Evolutionary conservation across 2,797 vertebrate genomes (phyloP).

Genomic region (Acipenser transmontanus): DNA sequence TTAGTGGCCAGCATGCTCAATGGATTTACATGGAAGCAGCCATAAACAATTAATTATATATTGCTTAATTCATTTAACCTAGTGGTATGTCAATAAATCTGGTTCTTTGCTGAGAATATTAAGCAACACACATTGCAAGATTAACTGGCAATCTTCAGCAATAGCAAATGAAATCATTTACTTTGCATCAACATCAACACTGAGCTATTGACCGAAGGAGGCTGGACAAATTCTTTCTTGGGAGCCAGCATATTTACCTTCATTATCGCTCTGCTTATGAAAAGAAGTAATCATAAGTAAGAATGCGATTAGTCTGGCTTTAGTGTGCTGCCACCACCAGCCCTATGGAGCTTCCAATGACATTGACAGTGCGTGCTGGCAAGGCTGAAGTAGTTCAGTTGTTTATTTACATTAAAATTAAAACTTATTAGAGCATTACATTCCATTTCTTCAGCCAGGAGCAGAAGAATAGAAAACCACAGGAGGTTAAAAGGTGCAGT

Average conservation of each 20-base stretch:
- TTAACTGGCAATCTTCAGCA: slow-evolving; percentile 47
- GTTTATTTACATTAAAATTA: background rate
- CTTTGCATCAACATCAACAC: slow-evolving; percentile 46
- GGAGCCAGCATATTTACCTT: slow-evolving; percentile 3
- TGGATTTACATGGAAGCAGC: slow-evolving; percentile 26
- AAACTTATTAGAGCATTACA: slow-evolving; percentile 10
- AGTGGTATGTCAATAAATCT: slow-evolving; percentile 48
- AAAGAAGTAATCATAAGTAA: slow-evolving; percentile 5
- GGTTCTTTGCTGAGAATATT: slow-evolving; percentile 44
- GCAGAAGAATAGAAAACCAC: background rate
- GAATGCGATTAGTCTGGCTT: slow-evolving; percentile 6
- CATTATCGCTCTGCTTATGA: slow-evolving; percentile 7
- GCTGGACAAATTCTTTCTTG: slow-evolving; percentile 19
- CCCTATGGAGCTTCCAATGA: background rate
- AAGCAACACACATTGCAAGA: slow-evolving; percentile 42
- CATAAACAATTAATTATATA: slow-evolving; percentile 38
- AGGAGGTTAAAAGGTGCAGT: background rate
- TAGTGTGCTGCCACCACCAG: background rate
- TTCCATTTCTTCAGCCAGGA: background rate
- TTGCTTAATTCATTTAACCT: slow-evolving; percentile 36
- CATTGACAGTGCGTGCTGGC: background rate
- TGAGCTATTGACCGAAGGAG: slow-evolving; percentile 39
- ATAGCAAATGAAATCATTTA: slow-evolving; percentile 42
- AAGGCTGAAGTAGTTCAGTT: background rate
- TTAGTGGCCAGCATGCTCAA: slow-evolving; percentile 23